phyloP scores from a whole-genome alignment of 2,113 vertebrate genomes.

The Lethenteron reissneri region DNA sequence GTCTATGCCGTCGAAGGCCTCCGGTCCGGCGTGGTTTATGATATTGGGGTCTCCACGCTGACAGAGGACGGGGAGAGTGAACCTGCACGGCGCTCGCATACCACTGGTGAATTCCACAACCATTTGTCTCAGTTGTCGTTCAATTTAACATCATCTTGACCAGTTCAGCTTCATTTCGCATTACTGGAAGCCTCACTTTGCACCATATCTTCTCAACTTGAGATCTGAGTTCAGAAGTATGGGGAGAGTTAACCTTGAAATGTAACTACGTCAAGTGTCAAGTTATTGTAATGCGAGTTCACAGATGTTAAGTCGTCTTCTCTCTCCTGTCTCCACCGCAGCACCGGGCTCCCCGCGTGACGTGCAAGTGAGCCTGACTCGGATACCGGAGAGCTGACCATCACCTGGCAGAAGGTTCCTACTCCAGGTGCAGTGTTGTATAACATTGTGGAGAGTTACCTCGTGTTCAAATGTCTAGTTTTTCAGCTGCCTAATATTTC shows the following conservation, averaged over 20 bases:
- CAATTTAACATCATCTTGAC: too few species aligned
- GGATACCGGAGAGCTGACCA: neutral
- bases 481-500: neutral
- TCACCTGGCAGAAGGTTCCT: neutral
- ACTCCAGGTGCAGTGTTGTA: neutral
- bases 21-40: constrained; percentile 91
- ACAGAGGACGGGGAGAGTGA: constrained; percentile 75
- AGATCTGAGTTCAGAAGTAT: too few species aligned
- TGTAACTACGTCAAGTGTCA: too few species aligned
- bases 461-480: neutral
- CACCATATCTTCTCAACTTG: too few species aligned
- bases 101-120: constrained; percentile 50
- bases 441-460: neutral
- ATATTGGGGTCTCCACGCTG: constrained; percentile 78
- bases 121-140: too few species aligned
- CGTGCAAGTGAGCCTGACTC: neutral
- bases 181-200: too few species aligned
- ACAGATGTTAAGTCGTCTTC: neutral
- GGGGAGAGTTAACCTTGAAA: too few species aligned
- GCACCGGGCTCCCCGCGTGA: neutral
- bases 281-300: neutral
- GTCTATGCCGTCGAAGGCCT: constrained; percentile 74
- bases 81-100: constrained; percentile 66
- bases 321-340: neutral
- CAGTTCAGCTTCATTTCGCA: too few species aligned